Evolutionary conservation across 1,140 invertebrate species (phyloP).

Genomic region (Alviniconcha marisindica): DNA sequence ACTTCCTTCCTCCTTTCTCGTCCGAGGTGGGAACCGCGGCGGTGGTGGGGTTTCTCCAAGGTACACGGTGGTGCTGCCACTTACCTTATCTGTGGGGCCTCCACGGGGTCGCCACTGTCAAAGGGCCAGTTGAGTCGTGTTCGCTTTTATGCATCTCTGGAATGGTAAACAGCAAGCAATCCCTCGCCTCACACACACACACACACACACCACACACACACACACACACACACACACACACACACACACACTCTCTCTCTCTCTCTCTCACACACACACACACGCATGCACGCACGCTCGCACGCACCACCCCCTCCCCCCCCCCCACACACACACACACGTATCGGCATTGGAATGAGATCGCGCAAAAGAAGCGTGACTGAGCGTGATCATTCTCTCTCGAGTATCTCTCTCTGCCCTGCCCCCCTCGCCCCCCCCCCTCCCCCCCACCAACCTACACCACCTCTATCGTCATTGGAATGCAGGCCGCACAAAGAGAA

Average conservation of each 20-base stretch:
- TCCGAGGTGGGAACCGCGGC: too few species aligned
- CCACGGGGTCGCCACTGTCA: too few species aligned
- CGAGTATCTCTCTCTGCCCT: neutral
- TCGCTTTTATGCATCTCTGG: too few species aligned
- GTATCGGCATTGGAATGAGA: too few species aligned
- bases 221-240: slow-evolving; percentile 17
- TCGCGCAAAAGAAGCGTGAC: too few species aligned
- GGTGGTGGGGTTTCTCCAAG: too few species aligned
- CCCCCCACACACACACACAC: neutral
- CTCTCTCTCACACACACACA: neutral
- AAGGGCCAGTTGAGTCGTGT: too few species aligned
- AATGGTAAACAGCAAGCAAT: too few species aligned
- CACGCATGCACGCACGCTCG: neutral
- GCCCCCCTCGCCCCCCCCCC: neutral
- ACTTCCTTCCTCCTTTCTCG: too few species aligned
- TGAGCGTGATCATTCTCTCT: neutral
- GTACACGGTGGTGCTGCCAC: too few species aligned
- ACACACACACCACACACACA: neutral
- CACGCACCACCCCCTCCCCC: neutral
- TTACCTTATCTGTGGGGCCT: too few species aligned
- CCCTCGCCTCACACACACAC: neutral
- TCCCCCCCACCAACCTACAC: neutral
- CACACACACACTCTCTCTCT: slow-evolving; percentile 20
- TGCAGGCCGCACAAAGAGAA: slow-evolving; percentile 4
- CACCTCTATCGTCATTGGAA: slow-evolving; percentile 11